Base-by-base conservation (phyloP, 2,113 vertebrate species). In the Vidua macroura region DNA sequence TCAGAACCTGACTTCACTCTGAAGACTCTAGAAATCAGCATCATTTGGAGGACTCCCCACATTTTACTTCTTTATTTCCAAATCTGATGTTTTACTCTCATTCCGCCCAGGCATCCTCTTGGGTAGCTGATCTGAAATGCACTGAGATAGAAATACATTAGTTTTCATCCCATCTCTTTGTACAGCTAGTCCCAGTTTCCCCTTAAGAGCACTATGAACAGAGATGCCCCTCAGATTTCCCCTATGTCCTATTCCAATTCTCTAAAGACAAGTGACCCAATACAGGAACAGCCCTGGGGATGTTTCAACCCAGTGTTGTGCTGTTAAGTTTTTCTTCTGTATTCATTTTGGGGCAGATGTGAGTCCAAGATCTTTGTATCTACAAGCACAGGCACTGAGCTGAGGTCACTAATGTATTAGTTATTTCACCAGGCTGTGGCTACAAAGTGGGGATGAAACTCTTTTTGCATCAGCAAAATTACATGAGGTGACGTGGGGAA, bases 281-380 rank as follows among this genome's bases (percentile, higher is more conserved):
- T 3, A 63, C 4, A 59, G 39, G 43, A 86, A 48, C 0, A 0
- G 28, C 6, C 4, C 16, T 41, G 39, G 27, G 1, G 4, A 82
- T 10, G 24, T 84, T 63, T 68, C 56, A 59, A 28, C 30, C 35
- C 53, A 72, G 19, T 0, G 0, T 23, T 30, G 19, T 52, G 21
- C 35, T 48, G 18, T 23, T 33, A 55, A 55, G 1, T 20, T 86
- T 13, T 23, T 46, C 18, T 68, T 52, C 39, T 74, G 15, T 41
- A 22, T 6, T 76, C 11, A 7, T 3, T 39, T 66, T 51, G n/a
- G 30, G 77, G 59, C 28, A 64, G 51, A 43, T 58, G 9, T 30
- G 46, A 46, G 23, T 74, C 51, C 35, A 49, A 49, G 18, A 33
- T 39, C 44, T 59, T 35, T 55, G 9, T 21, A 27, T 10, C 46